Base-by-base conservation (phyloP, 2,888 invertebrate species). In the Apotomis betuletana region DNA sequence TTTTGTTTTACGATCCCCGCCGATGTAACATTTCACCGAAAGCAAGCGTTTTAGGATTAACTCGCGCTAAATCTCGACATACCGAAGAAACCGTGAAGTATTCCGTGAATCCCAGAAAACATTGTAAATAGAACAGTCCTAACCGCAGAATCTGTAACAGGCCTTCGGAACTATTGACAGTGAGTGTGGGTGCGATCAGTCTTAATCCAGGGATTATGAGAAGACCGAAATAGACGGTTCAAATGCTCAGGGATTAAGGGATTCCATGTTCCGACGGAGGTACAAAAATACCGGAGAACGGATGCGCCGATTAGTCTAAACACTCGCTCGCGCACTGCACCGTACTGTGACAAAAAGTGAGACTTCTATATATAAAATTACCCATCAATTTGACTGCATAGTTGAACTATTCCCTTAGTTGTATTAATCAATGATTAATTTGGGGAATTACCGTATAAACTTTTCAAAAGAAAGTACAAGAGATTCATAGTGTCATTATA, bases 131-230 rank as follows among this genome's bases (percentile, higher is more conserved):
- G 87, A 85, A 87, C 87, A 85, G 84, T 86, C 83, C 83, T 85
- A 84, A 91, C 92, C 92, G 88, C 92, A 92, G 90, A 90, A 91
- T 90, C 90, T 83, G 81, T 89, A 88, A 87, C 89, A 84, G 85
- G 87, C 88, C 90, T 90, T 91, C 91, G 87, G 84, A 93, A 93
- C 93, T 93, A 93, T 93, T 92, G 93, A 93, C 93, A 92, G 92
- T 90, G 90, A 90, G 91, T 92, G 92, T 92, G 93, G 93, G 91
- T 90, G 90, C 92, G 91, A 93, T 93, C 93, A 91, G 87, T 87
- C 90, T 90, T 93, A 93, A 93, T 90, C 92, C 84, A 68, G 84
- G 92, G 92, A 92, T 93, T 93, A 92, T 91, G 91, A 92, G 88
- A 88, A 90, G 91, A 92, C 93, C 92, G 88, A 93, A 93, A 93